phyloP scores from a whole-genome alignment of 1,140 invertebrate species.

The Campoletis sonorensis region DNA sequence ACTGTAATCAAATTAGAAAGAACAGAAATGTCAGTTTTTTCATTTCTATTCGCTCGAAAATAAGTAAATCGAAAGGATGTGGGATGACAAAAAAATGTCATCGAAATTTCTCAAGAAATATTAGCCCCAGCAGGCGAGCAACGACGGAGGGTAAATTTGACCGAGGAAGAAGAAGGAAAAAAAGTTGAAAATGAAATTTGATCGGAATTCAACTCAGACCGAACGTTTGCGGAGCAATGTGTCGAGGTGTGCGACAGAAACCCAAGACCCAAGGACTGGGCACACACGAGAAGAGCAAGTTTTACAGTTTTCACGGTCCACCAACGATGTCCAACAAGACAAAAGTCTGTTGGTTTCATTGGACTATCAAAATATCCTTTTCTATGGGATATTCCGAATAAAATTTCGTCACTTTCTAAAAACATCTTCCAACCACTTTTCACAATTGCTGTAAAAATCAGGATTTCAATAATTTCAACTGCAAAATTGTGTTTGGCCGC shows the following conservation, averaged over 20 bases:
- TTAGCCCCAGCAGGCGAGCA: not conserved
- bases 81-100: no score
- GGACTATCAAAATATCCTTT: no score
- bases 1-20: no score
- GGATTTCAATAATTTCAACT: no score
- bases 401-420: not conserved
- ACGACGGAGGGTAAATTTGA: not conserved
- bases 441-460: no score
- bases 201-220: not conserved
- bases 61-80: no score
- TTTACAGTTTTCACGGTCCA: conserved; percentile 38
- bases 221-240: not conserved
- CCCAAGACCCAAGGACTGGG: conserved; percentile 8
- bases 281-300: conserved; percentile 10
- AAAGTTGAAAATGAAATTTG: conserved; percentile 6
- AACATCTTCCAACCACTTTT: not conserved
- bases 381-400: not conserved
- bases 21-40: no score
- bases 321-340: conserved; percentile 27
- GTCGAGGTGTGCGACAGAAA: not conserved
- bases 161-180: not conserved
- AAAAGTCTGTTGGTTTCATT: not conserved
- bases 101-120: no score
- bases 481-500: no score
- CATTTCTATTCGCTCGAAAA: no score